phyloP scores from a whole-genome alignment of 37 sponge, comb jelly and placozoan species.

The Petrosia ficiformis region DNA sequence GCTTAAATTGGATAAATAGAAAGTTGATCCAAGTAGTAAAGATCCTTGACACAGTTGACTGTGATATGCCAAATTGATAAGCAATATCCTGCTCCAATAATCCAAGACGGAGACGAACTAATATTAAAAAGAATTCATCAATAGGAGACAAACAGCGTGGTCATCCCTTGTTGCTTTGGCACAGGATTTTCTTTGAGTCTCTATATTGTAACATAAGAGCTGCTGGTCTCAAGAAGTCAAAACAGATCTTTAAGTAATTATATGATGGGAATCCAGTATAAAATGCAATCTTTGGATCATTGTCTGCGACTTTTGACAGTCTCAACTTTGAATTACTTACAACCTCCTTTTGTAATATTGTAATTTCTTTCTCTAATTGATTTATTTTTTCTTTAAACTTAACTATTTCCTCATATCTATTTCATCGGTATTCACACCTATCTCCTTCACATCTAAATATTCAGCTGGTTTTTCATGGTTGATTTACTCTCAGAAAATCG shows the following conservation, averaged over 20 bases:
- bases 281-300: conserved; percentile 36
- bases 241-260: conserved; percentile 16
- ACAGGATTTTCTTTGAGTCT: conserved; percentile 5
- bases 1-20: conserved; percentile 15
- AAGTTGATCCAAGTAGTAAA: too few species aligned
- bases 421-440: neutral
- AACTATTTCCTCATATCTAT: neutral
- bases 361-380: neutral
- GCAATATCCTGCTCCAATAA: too few species aligned
- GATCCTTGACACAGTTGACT: too few species aligned
- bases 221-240: conserved; percentile 31
- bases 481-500: too few species aligned
- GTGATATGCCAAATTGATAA: too few species aligned
- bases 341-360: neutral
- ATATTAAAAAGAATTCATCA: too few species aligned
- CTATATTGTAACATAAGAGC: conserved; percentile 20
- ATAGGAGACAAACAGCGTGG: conserved; percentile 22
- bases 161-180: neutral
- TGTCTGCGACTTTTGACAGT: neutral
- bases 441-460: neutral
- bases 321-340: neutral
- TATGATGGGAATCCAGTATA: conserved; percentile 40
- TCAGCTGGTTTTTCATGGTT: neutral
- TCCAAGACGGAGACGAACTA: too few species aligned
- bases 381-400: neutral